phyloP scores from a whole-genome alignment of 53 echinoderm and acorn worm genomes.

The Apostichopus leukothele region DNA sequence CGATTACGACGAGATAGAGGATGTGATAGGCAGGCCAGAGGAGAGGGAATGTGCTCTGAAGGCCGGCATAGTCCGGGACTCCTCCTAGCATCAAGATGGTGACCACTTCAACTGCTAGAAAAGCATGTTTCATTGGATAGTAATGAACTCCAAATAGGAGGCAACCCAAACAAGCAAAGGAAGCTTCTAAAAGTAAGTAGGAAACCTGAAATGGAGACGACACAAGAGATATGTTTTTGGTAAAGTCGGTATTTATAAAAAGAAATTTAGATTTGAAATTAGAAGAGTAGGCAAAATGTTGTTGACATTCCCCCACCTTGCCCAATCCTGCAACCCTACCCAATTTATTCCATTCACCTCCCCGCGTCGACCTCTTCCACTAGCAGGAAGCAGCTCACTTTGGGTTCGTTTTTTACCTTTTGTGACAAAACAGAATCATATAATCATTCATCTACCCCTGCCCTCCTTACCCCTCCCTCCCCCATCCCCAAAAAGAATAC shows the following conservation, averaged over 20 bases:
- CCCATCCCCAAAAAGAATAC: too few relatives aligned
- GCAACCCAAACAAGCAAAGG: constrained; percentile 67
- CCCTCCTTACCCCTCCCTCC: too few relatives aligned
- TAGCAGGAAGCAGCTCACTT: too few relatives aligned
- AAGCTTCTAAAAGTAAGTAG: constrained; percentile 56
- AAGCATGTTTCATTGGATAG: constrained; percentile 78
- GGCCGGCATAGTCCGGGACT: constrained; percentile 53
- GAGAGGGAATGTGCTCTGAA: constrained; percentile 56
- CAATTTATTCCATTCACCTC: too few relatives aligned
- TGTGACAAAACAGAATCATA: too few relatives aligned
- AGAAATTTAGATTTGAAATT: background rate
- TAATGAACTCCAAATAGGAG: constrained; percentile 71
- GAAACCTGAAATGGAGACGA: constrained; percentile 44
- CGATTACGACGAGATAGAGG: constrained; percentile 56
- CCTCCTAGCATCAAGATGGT: constrained; percentile 65
- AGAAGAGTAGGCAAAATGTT: too few relatives aligned
- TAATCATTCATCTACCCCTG: too few relatives aligned
- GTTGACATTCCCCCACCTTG: too few relatives aligned
- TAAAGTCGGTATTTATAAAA: background rate
- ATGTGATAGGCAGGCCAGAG: constrained; percentile 78
- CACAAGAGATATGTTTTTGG: too few relatives aligned
- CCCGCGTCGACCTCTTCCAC: too few relatives aligned
- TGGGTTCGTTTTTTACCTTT: too few relatives aligned
- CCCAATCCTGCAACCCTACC: too few relatives aligned
- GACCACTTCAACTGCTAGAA: constrained; percentile 61